Base-by-base conservation (phyloP, 1,140 invertebrate species). In the Drosophila dunni region DNA sequence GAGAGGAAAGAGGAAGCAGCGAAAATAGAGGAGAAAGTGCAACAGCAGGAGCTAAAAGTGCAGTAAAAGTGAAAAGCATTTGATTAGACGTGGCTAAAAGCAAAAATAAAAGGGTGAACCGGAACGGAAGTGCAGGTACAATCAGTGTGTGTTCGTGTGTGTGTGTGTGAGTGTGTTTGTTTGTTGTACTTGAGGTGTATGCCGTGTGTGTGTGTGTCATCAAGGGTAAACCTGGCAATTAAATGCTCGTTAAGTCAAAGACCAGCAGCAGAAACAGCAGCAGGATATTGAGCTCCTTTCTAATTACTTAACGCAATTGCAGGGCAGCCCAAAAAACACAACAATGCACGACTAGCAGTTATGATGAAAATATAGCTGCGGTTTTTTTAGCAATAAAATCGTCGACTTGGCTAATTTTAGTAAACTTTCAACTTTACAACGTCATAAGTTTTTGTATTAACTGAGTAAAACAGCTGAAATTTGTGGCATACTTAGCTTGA, bases 201-300 rank as follows among this genome's bases (percentile, higher is more conserved):
- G 60, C 20, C 15, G 54, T 72, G 77, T 76, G 67, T 75, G 71
- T 73, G 78, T 77, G 67, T 76, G 72, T 71, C 78, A 86, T 44
- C 60, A 57, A 63, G 44, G 58, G 74, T 70, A 61, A 70, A 40
- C 50, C 68, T 38, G 57, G 62, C 83, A 78, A 88, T 88, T 88
- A 88, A 88, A 88, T 89, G 80, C 84, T 88, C 83, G 79, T 88
- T 88, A 88, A 81, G 78, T 79, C 62, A 81, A 84, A 85, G 85
- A 53, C 68, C 78, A 84, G 61, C 79, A 65, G 54, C 65, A 65
- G 57, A 36, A 62, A 62, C 61, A 48, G 24, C 60, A 65, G 71
- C 46, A 62, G 70, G 17, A 62, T 51, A 42, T 54, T 38, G 44
- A 69, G 66, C 56, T 60, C 60, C 58, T 64, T 69, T 75, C 60